Base-by-base conservation (phyloP, 1,140 invertebrate species). In the Drosophila ohnishii region DNA sequence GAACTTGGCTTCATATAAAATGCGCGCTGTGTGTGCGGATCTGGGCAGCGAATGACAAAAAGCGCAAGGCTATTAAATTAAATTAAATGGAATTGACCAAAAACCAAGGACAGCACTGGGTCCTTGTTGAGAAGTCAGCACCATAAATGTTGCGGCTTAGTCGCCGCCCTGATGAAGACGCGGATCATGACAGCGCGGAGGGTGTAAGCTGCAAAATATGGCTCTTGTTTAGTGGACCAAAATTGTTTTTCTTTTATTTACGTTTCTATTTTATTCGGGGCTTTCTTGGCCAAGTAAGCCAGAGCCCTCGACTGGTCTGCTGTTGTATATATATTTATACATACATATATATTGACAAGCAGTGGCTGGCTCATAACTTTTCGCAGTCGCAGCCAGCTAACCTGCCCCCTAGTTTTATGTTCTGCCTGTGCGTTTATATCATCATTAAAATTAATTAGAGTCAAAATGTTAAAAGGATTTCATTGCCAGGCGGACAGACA, bases 401-500 rank as follows among this genome's bases (percentile, higher is more conserved):
- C 63, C 59, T 39, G 40, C 63, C 42, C 22, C 63, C 65, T 47
- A 67, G 62, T 76, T 75, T 59, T 66, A 56, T 72, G 75, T 74
- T 53, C 71, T 75, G 67, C 37, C 62, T 64, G 61, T 78, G 82
- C 64, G 78, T 72, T 81, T 75, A 75, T 86, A 67, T 66, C 77
- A 80, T 86, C 82, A 90, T 90, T 90, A 90, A 90, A 90, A 90
- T 87, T 90, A 90, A 90, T 90, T 90, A 82, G 81, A 90, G 86
- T 90, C 77, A 84, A 85, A 83, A 90, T 85, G 90, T 78, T 81
- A 82, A 89, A 88, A 84, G 78, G 80, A 89, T 90, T 84, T 73
- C 66, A 75, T 81, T 69, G 73, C 67, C 67, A 64, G 51, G 50
- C 37, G 34, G 53, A 51, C 66, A 50, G 53, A 35, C 34, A 32